Conservation (phyloP, 2,113 vertebrate genomes). For the Xiphorhynchus elegans region DNA sequence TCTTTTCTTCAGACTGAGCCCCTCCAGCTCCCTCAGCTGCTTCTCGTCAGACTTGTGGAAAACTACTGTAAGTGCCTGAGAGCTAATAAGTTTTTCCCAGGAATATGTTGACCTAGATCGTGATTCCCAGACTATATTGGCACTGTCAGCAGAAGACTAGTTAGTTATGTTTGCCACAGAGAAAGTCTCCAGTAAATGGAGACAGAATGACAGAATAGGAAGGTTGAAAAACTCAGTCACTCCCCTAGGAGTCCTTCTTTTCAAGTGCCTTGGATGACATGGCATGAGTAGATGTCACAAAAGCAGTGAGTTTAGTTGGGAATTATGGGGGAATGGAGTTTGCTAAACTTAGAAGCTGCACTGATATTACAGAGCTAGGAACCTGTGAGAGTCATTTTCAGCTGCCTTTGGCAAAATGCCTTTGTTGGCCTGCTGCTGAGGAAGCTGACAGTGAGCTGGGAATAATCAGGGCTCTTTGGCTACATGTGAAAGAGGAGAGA, state of each 20-base stretch:
- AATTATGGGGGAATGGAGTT: neutral
- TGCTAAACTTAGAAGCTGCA: neutral
- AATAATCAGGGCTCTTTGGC: neutral
- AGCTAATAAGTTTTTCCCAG: neutral
- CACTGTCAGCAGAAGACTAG: neutral
- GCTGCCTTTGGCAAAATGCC: neutral
- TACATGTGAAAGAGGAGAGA: rapidly evolving
- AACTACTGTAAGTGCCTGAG: neutral
- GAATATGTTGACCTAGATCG: neutral
- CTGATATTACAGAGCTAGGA: neutral
- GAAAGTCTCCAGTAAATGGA: neutral
- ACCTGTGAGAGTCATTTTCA: neutral
- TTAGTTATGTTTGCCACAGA: neutral
- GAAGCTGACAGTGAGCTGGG: neutral
- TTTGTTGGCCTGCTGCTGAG: neutral
- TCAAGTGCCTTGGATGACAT: neutral
- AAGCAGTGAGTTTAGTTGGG: neutral
- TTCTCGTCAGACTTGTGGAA: neutral
- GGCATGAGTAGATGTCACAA: neutral
- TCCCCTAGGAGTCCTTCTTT: neutral
- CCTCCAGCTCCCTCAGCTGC: neutral
- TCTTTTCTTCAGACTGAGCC: neutral
- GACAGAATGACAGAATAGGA: neutral
- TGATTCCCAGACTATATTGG: neutral
- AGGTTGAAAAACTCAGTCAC: neutral